phyloP scores from a whole-genome alignment of 2,888 invertebrate species.

The Eupithecia dodoneata region DNA sequence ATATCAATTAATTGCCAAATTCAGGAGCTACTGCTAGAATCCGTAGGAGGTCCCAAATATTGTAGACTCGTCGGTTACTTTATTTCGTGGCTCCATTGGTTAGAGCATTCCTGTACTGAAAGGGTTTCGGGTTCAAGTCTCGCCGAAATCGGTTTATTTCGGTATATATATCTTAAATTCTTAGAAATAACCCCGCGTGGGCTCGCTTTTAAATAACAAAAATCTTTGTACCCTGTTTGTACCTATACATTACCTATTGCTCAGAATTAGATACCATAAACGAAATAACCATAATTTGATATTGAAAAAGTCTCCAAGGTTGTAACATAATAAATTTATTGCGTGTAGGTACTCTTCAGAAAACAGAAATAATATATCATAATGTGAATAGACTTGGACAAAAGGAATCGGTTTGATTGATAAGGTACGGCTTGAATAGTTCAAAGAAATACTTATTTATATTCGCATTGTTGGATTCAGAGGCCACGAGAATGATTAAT shows the following conservation, averaged over 20 bases:
- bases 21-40: background rate
- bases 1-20: background rate
- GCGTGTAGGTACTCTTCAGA: background rate
- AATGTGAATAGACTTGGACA: conserved; percentile 11
- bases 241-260: too few species aligned
- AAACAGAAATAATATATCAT: conserved; percentile 1
- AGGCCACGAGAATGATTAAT: background rate
- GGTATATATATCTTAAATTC: too few species aligned
- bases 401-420: conserved; percentile 39
- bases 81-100: too few species aligned
- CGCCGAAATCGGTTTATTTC: too few species aligned
- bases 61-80: too few species aligned
- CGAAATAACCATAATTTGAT: too few species aligned
- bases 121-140: too few species aligned
- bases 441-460: conserved; percentile 5
- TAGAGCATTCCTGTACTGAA: too few species aligned
- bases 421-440: conserved; percentile 23
- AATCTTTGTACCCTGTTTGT: background rate
- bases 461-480: conserved; percentile 1
- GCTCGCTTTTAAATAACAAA: background rate
- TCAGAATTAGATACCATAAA: too few species aligned
- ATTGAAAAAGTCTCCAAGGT: background rate
- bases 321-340: background rate
- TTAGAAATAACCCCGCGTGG: too few species aligned
- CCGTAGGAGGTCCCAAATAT: too few species aligned